Evolutionary conservation across 2,113 vertebrate species (phyloP).

Genomic region (Sarotherodon lohbergeri): DNA sequence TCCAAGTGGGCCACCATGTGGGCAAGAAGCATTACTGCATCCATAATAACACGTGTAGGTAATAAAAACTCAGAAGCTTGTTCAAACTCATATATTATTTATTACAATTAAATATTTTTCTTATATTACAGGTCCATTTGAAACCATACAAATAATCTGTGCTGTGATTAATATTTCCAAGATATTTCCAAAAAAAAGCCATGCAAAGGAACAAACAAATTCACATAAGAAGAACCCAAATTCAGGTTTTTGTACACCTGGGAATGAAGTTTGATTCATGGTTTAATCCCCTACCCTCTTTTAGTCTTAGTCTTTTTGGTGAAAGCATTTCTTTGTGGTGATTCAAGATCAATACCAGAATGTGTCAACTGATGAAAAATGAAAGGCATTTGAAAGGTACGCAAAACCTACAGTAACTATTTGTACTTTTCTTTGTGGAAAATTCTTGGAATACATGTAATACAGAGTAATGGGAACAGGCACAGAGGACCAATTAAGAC

Average conservation of each 20-base stretch:
- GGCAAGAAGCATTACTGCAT: conserved; percentile 21
- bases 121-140: conserved; percentile 80
- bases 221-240: conserved; percentile 59
- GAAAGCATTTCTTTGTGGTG: conserved; percentile 50
- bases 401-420: conserved; percentile 37
- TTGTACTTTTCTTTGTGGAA: conserved; percentile 27
- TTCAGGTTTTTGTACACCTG: conserved; percentile 56
- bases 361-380: conserved; percentile 38
- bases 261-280: conserved; percentile 47
- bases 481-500: conserved; percentile 71
- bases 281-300: background rate
- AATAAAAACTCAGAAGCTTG: background rate
- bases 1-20: conserved; percentile 33
- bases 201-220: conserved; percentile 70
- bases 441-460: conserved; percentile 39
- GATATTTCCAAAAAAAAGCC: conserved; percentile 65
- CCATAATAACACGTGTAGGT: background rate
- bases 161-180: conserved; percentile 75
- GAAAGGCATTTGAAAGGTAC: conserved; percentile 64
- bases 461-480: conserved; percentile 51
- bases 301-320: conserved; percentile 51
- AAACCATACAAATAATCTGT: conserved; percentile 81
- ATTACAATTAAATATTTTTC: conserved; percentile 82
- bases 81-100: conserved; percentile 82
- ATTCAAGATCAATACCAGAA: conserved; percentile 57